A percentile compares a stretch with the other conserved stretches of the same genome.
These are phyloP conservation scores for Lepidocolaptes lacrymiger DNA, from an alignment of 2,797 vertebrate species.

Conservation along the genomic window DNA sequence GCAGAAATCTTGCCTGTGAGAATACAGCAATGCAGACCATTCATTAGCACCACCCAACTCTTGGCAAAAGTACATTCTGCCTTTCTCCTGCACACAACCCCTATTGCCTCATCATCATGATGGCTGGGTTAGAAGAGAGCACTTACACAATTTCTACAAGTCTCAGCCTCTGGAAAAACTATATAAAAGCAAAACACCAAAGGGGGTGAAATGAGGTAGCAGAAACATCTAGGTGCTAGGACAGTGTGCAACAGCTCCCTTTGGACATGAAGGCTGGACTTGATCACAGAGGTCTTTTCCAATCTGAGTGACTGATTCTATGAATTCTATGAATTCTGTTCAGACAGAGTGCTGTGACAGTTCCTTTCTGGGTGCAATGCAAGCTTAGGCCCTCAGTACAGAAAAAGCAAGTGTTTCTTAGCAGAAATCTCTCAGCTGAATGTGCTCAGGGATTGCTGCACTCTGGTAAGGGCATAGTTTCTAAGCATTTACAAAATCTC, in stretches of 20 bases:
- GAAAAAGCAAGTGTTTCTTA: not conserved
- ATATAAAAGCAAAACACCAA: not conserved
- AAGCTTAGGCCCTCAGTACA: not conserved
- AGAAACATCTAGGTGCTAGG: not conserved
- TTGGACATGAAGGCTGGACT: not conserved
- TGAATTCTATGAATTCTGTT: not conserved
- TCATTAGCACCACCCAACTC: not conserved
- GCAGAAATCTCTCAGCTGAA: not conserved
- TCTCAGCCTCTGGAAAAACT: not conserved
- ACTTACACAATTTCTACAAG: not conserved
- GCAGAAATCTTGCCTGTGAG: not conserved
- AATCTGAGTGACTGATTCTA: not conserved
- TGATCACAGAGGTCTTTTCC: not conserved
- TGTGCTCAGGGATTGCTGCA: not conserved
- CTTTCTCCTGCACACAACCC: not conserved
- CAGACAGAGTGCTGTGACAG: not conserved
- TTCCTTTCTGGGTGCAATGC: not conserved
- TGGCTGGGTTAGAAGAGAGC: not conserved
- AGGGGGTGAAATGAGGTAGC: not conserved
- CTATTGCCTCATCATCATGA: not conserved
- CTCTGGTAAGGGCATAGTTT: not conserved
- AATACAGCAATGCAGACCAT: not conserved
- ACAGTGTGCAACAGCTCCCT: not conserved
- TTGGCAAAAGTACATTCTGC: not conserved
- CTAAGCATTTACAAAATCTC: not conserved